Evolutionary conservation across 2,113 vertebrate genomes (phyloP), one percentile per base, ranked within the genome.

Genomic region (Gymnobelideus leadbeateri): DNA sequence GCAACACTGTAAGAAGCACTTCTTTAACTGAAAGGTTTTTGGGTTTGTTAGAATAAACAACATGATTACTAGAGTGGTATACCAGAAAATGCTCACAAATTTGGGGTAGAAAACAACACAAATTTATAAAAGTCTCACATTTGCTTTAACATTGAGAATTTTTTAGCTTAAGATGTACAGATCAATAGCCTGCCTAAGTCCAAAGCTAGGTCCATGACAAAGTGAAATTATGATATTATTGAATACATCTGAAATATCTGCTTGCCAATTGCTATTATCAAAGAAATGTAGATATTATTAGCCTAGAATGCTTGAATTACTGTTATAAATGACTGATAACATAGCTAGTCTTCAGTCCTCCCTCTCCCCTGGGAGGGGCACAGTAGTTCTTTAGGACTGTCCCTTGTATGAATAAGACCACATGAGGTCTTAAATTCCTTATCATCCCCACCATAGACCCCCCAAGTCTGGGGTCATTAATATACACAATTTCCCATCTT

Each of bases 11-110:
- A 53, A 95, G 96, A 92, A 57, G 57, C 49, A 89, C 3, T 12
- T 51, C 37, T 95, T 47, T 91, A 96, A 95, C 91, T 4, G 91
- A 89, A 93, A 94, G 21, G 25, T 8, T 37, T 92, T 94, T 61
- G 91, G 90, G 2, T 84, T 84, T 43, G 19, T 84, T 84, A 84
- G 68, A 84, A 84, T 43, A 84, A 84, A 84, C 6, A n/a, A 84
- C 19, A 84, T 23, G 19, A 84, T 84, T 6, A 84, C 7, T 84
- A 84, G 19, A 84, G 68, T 84, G 37, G 6, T 23, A 43, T 84
- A 23, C 19, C 37, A 84, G 8, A 84, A 21, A 84, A n/a, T 21
- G 19, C 2, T 84, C 19, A 84, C 31, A 43, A 23, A 84, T 84
- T 84, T 6, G n/a, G 37, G 43, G 68, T 8, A 21, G n/a, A 43